A percentile compares a stretch with the other conserved stretches of the same genome.
Evolutionary conservation across 2,797 vertebrate genomes (phyloP).

Genomic region (Philypnodon macrostomus): DNA sequence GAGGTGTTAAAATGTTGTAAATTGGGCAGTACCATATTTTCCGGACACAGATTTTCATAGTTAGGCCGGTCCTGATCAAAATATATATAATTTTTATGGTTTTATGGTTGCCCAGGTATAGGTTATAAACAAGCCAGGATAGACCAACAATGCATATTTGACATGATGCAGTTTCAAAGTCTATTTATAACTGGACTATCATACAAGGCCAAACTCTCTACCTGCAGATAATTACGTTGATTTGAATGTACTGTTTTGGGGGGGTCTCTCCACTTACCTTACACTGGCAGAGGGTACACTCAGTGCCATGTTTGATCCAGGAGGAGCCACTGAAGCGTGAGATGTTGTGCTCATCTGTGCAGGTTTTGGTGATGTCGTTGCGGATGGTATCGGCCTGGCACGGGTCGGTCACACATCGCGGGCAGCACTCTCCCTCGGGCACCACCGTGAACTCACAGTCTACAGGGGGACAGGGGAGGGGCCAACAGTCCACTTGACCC

Average conservation of each 20-base stretch:
- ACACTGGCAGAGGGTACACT: constrained; percentile 97
- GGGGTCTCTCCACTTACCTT: constrained; percentile 81
- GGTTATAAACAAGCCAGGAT: too few species aligned
- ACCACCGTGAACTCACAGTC: constrained; percentile 94
- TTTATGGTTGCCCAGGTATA: too few species aligned
- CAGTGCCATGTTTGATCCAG: constrained; percentile 96
- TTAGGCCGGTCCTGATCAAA: too few species aligned
- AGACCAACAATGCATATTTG: too few species aligned
- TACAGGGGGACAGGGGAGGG: constrained; percentile 88
- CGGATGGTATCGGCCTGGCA: constrained; percentile 92
- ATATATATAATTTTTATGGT: too few species aligned
- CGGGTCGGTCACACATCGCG: constrained; percentile 88
- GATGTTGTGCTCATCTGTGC: constrained; percentile 88
- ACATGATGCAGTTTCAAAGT: too few species aligned
- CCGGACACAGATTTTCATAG: too few species aligned
- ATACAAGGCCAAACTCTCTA: too few species aligned
- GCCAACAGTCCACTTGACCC: constrained; percentile 98
- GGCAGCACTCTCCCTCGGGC: constrained; percentile 92
- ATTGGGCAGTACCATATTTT: too few species aligned
- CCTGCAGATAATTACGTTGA: too few species aligned
- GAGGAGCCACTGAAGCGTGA: constrained; percentile 94
- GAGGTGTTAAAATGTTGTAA: constrained; percentile 13
- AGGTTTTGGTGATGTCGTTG: constrained; percentile 97
- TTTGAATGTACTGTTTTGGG: constrained; percentile 13
- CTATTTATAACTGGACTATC: too few species aligned